Evolutionary conservation across 1,140 invertebrate genomes (phyloP), one percentile per base, ranked within the genome.

Genomic region (Drosophila melanica): DNA sequence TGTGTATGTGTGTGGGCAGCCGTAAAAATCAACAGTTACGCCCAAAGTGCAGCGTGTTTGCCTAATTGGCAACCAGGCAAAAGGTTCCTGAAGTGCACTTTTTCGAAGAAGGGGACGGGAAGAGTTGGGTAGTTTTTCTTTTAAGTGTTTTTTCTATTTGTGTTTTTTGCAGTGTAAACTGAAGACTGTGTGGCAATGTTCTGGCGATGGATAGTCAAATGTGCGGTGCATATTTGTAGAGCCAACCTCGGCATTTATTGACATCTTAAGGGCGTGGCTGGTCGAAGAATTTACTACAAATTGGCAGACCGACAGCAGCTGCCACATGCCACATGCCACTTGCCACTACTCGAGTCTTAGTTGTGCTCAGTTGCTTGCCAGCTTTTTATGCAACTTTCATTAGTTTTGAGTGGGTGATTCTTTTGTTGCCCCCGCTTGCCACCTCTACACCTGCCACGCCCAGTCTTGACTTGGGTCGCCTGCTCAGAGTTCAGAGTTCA

Each of bases 201-300:
- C 44, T 55, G 12, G 64, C 55, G 57, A 58, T 53, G 68, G 59
- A 37, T 66, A 86, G 75, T 86, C 82, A 87, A 86, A 81, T 86
- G 77, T 79, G 66, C 30, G 35, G 54, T 27, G 51, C n/a, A 42
- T 74, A 58, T 62, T 74, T 54, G 54, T 62, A 23, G 50, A 54
- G 50, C 16, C 57, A 74, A 54, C 77, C 45, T 79, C 62, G 20
- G 79, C 76, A 82, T 79, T 82, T 87, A 87, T 87, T 87, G 82
- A 87, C 82, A 82, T 87, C 81, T 82, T 54, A 67, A 68, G 71
- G 82, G 82, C 79, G 82, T 87, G 84, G 75, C 57, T 14, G 41
- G 79, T 74, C 75, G 70, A 75, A 58, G 77, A 89, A 89, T 89
- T 82, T 87, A 87, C 82, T 89, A 89, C 82, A 87, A 89, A 87